A percentile compares a stretch with the other conserved stretches of the same genome.
Conservation (phyloP, 2,888 invertebrate genomes). For the Cataglyphis livida region DNA sequence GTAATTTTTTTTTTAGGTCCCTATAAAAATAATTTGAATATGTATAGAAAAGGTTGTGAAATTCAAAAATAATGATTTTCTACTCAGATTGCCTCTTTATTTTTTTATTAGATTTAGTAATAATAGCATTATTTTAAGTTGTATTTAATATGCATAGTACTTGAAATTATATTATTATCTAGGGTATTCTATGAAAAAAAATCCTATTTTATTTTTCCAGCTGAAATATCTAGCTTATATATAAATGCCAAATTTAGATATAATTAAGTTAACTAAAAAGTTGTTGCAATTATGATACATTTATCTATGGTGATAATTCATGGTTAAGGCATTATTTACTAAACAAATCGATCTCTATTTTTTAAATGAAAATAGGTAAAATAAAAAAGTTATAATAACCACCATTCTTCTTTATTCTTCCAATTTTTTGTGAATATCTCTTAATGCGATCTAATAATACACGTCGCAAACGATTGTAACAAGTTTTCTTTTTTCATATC, state of each 20-base stretch:
- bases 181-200: background rate
- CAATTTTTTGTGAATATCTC: background rate
- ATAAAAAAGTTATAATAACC: conserved; percentile 18
- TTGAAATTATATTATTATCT: background rate
- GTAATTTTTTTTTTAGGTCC: background rate
- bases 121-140: background rate
- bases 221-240: background rate
- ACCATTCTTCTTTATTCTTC: background rate
- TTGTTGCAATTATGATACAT: background rate
- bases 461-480: background rate
- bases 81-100: background rate
- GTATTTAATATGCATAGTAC: conserved; percentile 7
- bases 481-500: conserved; percentile 89
- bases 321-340: background rate
- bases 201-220: background rate
- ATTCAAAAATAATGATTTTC: background rate
- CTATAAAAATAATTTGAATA: background rate
- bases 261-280: background rate
- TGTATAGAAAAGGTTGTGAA: conserved; percentile 2
- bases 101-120: background rate
- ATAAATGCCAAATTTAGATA: background rate
- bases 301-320: background rate
- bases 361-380: background rate
- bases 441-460: background rate
- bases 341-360: conserved; percentile 33